These are phyloP conservation scores for Spilarctia lutea DNA, from an alignment of 2,888 invertebrate genomes.

Conservation along the genomic window DNA sequence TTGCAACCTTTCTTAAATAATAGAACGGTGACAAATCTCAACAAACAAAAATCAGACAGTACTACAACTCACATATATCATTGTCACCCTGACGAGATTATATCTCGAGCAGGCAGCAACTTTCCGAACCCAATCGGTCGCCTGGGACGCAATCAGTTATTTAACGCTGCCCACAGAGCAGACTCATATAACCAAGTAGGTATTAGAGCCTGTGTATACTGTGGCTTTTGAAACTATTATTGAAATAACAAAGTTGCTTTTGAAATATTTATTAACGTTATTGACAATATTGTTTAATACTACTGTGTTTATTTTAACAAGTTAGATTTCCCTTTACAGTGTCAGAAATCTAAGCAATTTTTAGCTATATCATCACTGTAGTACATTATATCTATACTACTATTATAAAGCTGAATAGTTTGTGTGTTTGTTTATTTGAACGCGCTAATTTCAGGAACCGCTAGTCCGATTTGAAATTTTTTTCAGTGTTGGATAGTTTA, in stretches of 20 bases:
- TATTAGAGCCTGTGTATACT: neutral
- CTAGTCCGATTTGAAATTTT: too few relatives aligned
- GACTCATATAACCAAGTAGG: conserved; percentile 3
- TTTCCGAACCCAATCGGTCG: conserved; percentile 57
- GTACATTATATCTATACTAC: too few relatives aligned
- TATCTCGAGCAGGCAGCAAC: conserved; percentile 44
- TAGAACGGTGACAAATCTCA: neutral
- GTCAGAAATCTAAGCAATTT: too few relatives aligned
- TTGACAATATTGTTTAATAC: neutral
- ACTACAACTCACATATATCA: neutral
- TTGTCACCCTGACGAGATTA: conserved; percentile 40
- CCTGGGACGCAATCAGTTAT: conserved; percentile 68
- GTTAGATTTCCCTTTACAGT: too few relatives aligned
- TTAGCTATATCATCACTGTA: too few relatives aligned
- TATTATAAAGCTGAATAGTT: too few relatives aligned
- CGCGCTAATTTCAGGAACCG: too few relatives aligned
- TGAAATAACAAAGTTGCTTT: neutral
- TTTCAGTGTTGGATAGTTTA: too few relatives aligned
- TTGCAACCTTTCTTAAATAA: neutral
- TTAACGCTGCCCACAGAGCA: conserved; percentile 61
- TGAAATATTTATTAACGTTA: neutral
- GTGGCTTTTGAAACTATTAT: neutral
- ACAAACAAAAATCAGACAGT: neutral
- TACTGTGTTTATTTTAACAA: neutral
- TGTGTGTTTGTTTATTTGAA: too few relatives aligned